Conservation (phyloP, 2,888 invertebrate genomes). For the Yponomeuta evonymella region DNA sequence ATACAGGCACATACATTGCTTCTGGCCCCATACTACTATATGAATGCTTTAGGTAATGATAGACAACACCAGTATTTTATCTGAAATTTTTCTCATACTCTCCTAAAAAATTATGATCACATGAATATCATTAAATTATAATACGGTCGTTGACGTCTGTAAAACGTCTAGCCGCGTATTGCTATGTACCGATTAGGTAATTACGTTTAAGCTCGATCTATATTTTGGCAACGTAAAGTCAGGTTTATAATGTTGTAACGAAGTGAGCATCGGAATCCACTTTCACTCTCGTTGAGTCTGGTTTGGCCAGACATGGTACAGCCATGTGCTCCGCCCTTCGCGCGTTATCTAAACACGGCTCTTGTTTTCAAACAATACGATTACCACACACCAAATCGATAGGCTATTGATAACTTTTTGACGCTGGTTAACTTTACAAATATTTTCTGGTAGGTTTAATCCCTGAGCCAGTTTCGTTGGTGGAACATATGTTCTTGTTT, state of each 20-base stretch:
- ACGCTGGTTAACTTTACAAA: background rate
- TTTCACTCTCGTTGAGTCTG: conserved; percentile 11
- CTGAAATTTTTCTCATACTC: no score
- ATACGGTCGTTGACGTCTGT: background rate
- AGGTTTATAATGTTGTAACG: background rate
- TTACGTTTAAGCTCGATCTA: background rate
- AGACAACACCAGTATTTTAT: no score
- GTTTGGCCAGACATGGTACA: conserved; percentile 5
- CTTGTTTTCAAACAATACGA: background rate
- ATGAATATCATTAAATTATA: no score
- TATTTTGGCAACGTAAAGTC: background rate
- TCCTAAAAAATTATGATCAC: no score
- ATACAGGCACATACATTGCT: no score
- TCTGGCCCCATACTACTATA: no score
- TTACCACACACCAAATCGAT: background rate
- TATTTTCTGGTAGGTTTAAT: no score
- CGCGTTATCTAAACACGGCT: conserved; percentile 16
- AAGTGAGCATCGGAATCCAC: conserved; percentile 8
- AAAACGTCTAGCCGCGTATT: background rate
- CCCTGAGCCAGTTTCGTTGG: background rate
- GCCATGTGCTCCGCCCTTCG: conserved; percentile 17
- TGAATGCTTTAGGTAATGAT: no score
- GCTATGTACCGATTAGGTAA: background rate
- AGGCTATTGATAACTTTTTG: conserved; percentile 2
- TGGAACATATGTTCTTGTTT: background rate